Conservation (phyloP, 2,888 invertebrate species). For the Tetramorium bicarinatum region DNA sequence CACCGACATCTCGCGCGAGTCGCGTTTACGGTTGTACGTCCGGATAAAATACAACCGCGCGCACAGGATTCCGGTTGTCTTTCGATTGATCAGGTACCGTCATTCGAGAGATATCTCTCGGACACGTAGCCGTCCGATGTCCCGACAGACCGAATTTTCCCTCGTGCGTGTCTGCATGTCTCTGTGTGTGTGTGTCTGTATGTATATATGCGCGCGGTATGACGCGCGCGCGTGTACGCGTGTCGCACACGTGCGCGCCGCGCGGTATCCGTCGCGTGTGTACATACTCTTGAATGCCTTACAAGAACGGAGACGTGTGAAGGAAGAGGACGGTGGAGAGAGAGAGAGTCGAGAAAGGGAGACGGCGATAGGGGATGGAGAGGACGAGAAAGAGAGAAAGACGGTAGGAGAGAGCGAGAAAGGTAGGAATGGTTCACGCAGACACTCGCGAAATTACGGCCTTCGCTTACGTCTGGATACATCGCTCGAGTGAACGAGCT, state of each 20-base stretch:
- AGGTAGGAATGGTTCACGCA: conserved; percentile 75
- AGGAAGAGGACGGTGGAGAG: conserved; percentile 58
- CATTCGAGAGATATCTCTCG: conserved; percentile 76
- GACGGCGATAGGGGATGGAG: conserved; percentile 20
- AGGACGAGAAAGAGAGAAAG: conserved; percentile 19
- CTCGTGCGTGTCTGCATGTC: conserved; percentile 54
- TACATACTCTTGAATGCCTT: conserved; percentile 60
- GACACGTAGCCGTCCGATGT: conserved; percentile 76
- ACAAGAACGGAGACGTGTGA: conserved; percentile 69
- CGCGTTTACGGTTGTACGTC: conserved; percentile 55
- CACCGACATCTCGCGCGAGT: conserved; percentile 61
- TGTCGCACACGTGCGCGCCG: conserved; percentile 40
- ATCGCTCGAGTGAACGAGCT: conserved; percentile 80
- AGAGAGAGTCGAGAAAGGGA: conserved; percentile 42
- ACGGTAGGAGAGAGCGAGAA: conserved; percentile 30
- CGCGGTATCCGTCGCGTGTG: conserved; percentile 43
- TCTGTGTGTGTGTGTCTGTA: conserved; percentile 43
- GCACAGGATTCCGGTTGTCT: conserved; percentile 63
- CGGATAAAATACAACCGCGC: conserved; percentile 58
- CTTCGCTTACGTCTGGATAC: conserved; percentile 81
- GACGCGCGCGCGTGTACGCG: conserved; percentile 45
- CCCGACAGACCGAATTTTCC: conserved; percentile 74
- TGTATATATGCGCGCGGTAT: not conserved
- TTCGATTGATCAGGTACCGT: conserved; percentile 76
- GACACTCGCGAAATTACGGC: conserved; percentile 83